Evolutionary conservation across 2,888 invertebrate species (phyloP).

Genomic region (Hipparchia sbordonii): DNA sequence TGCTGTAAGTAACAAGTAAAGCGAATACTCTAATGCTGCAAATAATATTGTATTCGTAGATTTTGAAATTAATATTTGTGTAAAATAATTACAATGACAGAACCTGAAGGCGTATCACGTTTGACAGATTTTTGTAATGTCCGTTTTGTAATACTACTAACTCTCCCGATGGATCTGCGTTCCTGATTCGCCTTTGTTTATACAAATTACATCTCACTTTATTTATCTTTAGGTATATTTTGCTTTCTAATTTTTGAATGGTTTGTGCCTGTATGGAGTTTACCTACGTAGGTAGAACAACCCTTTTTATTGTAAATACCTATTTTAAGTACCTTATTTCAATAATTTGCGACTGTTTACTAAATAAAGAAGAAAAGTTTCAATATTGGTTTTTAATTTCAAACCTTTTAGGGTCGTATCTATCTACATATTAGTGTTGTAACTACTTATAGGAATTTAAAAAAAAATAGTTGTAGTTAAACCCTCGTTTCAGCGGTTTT

Average conservation of each 20-base stretch:
- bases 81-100: background rate
- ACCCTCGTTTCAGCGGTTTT: no score
- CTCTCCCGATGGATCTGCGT: constrained; percentile 44
- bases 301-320: constrained; percentile 76
- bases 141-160: constrained; percentile 50
- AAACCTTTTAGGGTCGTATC: background rate
- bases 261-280: constrained; percentile 73
- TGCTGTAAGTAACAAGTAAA: no score
- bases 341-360: constrained; percentile 80
- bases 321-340: constrained; percentile 74
- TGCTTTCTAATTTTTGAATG: constrained; percentile 76
- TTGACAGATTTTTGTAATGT: constrained; percentile 47
- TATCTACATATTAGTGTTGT: no score
- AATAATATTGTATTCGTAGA: background rate
- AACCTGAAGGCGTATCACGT: constrained; percentile 37
- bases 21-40: no score
- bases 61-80: background rate
- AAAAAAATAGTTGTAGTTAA: no score
- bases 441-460: no score
- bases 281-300: constrained; percentile 81
- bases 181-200: constrained; percentile 31
- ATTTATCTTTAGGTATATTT: constrained; percentile 55
- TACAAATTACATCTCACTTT: constrained; percentile 50
- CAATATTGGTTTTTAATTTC: constrained; percentile 19
- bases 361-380: constrained; percentile 64